Evolutionary conservation across 2,113 vertebrate species (phyloP), one percentile per base, ranked within the genome.

Genomic region (Athene cunicularia): DNA sequence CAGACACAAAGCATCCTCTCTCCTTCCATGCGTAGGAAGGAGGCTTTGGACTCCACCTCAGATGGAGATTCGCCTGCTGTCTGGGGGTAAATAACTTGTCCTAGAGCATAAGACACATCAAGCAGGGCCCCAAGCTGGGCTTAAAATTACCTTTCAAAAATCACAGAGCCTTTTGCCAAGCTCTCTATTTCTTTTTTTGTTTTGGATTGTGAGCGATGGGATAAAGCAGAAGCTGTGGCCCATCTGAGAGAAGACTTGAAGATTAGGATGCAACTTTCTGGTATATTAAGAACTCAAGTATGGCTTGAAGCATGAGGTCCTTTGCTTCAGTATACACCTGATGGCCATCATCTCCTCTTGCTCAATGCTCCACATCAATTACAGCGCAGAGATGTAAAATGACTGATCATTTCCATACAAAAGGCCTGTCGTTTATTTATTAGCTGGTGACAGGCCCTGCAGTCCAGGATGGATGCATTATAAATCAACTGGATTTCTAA

Each of bases 371-470:
- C 88, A 60, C 88, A 89, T 95, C 97, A 97, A 79, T 98, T 96
- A 95, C 95, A 97, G 97, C 90, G 91, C 97, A 97, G 98, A 96
- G 95, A 96, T 95, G 55, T 91, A 91, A 97, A 97, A 98, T 98
- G 97, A 98, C 91, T 94, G 97, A 98, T 98, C 98, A 97, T 98
- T 99, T 98, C 99, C 98, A 99, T 98, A 98, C 98, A 97, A 96
- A 96, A 95, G 94, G 92, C n/a, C 96, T 98, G 98, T 99, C 98
- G 99, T 99, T 99, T 99, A 99, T 99, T 99, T 99, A 99, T 99
- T 99, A 99, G 98, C 96, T 97, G 84, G 95, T 84, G 49, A 98
- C 98, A 97, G 98, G 98, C 98, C 96, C 98, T 98, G 97, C 97
- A 97, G 98, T 76, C 98, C 43, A 75, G 95, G 97, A 97, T 91